Evolutionary conservation across 1,140 invertebrate genomes (phyloP), one percentile per base, ranked within the genome.

Genomic region (Bathynomus jamesi): DNA sequence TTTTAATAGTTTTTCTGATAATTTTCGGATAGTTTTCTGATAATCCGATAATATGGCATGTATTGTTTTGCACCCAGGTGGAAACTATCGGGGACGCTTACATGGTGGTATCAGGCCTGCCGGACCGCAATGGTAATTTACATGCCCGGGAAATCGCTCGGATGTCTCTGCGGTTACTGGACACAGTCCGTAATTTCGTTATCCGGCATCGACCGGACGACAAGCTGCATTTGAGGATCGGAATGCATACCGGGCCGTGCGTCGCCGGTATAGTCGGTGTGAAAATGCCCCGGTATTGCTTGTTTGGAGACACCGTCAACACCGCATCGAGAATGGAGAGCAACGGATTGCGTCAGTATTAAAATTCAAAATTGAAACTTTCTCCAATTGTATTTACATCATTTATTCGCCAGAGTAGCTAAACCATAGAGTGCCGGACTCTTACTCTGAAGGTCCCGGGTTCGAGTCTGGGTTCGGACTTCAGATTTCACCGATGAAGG

Each of bases 11-110:
- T n/a, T n/a, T n/a, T n/a, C n/a, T n/a, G n/a, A n/a, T n/a, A n/a
- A n/a, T n/a, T n/a, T n/a, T n/a, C 11, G 60, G 53, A 8, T 61
- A 61, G 53, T 10, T 24, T 7, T 61, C 10, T 2, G n/a, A 11
- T 7, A 4, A n/a, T 25, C 0, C 10, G 60, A 61, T 61, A 25
- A 61, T 24, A 3, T 3, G 5, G 5, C 5, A 2, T n/a, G 11
- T n/a, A n/a, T 29, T 17, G n/a, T n/a, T n/a, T 28, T 62, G 3
- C 77, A 80, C 79, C 28, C 76, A 95, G 93, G 93, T 96, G 53
- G 95, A 98, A 84, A 98, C 95, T 5, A 98, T 98, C 76, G 95
- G 95, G 0, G 96, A 99, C 81, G 95, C 95, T 2, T 98, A 99
- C 82, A 97, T 99, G 87, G 87, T 89, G 8, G 87, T 87, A 7